These are phyloP conservation scores for Agriotes lineatus DNA, from an alignment of 2,888 invertebrate genomes.

Conservation along the genomic window DNA sequence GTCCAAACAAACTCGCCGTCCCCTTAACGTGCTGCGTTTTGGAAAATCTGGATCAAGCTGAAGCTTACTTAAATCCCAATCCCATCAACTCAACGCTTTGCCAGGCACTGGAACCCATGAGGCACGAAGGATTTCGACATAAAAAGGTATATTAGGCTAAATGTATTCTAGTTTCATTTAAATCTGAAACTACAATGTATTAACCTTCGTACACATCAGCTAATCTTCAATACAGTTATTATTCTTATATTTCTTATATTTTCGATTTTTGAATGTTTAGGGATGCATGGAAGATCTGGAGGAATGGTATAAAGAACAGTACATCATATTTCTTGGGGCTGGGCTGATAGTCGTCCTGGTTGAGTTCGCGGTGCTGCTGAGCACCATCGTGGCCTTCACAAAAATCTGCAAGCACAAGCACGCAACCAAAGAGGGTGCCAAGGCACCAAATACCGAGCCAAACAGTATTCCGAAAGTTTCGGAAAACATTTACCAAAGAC, in stretches of 20 bases:
- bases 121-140: slow-evolving; percentile 72
- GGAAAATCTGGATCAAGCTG: slow-evolving; percentile 68
- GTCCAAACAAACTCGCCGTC: slow-evolving; percentile 67
- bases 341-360: slow-evolving; percentile 78
- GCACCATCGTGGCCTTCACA: slow-evolving; percentile 79
- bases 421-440: slow-evolving; percentile 59
- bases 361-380: slow-evolving; percentile 79
- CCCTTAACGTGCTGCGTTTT: slow-evolving; percentile 70
- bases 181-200: not conserved
- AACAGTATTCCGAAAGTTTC: slow-evolving; percentile 30
- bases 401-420: slow-evolving; percentile 70
- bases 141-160: slow-evolving; percentile 50
- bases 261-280: no score
- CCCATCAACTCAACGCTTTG: slow-evolving; percentile 80
- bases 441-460: slow-evolving; percentile 17
- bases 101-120: slow-evolving; percentile 73
- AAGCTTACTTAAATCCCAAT: slow-evolving; percentile 80
- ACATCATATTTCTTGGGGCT: slow-evolving; percentile 75
- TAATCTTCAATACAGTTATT: no score
- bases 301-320: slow-evolving; percentile 83
- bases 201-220: no score
- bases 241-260: no score
- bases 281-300: slow-evolving; percentile 79
- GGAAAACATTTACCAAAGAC: slow-evolving; percentile 47
- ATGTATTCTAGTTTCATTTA: not conserved